These are phyloP conservation scores for Acrobasis repandana DNA, from an alignment of 2,888 invertebrate species.

Conservation along the genomic window DNA sequence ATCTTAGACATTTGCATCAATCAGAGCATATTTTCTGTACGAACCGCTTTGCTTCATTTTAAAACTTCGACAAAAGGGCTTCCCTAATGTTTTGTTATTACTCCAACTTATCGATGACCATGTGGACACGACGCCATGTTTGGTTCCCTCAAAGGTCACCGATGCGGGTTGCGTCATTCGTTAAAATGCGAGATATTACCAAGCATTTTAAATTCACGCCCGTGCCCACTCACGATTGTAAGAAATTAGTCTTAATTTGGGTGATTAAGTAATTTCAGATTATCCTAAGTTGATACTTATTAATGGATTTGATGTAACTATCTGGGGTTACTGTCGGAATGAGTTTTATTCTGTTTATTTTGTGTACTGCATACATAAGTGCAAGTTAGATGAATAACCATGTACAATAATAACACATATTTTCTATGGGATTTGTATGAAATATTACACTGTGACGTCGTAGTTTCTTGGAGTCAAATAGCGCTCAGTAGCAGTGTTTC, in stretches of 20 bases:
- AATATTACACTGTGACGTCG: too few species aligned
- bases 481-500: too few species aligned
- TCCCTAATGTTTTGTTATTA: not conserved
- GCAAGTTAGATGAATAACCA: too few species aligned
- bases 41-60: not conserved
- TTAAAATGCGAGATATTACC: not conserved
- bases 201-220: not conserved
- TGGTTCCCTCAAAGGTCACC: not conserved
- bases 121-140: not conserved
- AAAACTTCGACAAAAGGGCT: not conserved
- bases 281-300: not conserved
- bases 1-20: too few species aligned
- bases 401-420: too few species aligned
- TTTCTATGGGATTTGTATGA: too few species aligned
- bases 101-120: not conserved
- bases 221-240: slow-evolving; percentile 3
- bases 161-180: slow-evolving; percentile 1
- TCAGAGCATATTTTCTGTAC: too few species aligned
- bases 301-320: not conserved
- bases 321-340: not conserved
- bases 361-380: too few species aligned
- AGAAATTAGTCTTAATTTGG: not conserved
- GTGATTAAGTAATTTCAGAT: slow-evolving; percentile 14
- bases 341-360: too few species aligned
- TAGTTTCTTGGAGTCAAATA: too few species aligned